Percentiles rank a stretch among this genome's conserved stretches.
These are phyloP conservation scores for Amazona vittata DNA, from an alignment of 2,113 vertebrate genomes.

Conservation along the genomic window DNA sequence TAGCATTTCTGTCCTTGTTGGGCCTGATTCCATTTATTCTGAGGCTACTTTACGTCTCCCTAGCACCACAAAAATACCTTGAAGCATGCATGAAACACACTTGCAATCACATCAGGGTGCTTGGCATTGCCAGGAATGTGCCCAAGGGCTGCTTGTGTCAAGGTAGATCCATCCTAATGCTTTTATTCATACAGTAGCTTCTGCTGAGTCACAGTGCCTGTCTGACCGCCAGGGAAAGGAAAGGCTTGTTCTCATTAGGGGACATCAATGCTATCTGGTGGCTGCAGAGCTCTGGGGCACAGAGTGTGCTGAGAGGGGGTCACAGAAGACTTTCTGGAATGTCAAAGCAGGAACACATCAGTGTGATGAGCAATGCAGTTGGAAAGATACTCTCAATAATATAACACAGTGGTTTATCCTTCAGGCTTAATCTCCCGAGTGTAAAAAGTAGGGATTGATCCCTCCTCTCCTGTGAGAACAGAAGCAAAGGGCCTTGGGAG, in stretches of 20 bases:
- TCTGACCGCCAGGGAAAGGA: not conserved
- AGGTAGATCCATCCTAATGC: fast-evolving
- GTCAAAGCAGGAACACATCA: not conserved
- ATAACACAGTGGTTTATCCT: not conserved
- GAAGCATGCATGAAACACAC: not conserved
- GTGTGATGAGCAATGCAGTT: not conserved
- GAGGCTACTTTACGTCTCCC: not conserved
- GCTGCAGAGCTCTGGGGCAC: not conserved
- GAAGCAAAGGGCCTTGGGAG: not conserved
- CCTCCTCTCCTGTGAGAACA: not conserved
- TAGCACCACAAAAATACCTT: not conserved
- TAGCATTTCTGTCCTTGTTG: not conserved
- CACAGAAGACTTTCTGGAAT: not conserved
- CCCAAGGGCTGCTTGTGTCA: not conserved
- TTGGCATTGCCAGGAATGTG: not conserved
- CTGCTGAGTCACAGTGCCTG: not conserved
- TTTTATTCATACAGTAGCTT: not conserved
- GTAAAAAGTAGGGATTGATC: not conserved
- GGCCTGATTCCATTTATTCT: not conserved
- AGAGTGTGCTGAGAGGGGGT: fast-evolving
- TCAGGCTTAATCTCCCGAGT: not conserved
- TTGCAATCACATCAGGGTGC: not conserved
- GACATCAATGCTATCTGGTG: not conserved
- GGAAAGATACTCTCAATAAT: not conserved
- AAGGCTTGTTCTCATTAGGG: not conserved